Conservation (phyloP, 92 coral and sea anemone genomes). For the Bergia sp. region DNA sequence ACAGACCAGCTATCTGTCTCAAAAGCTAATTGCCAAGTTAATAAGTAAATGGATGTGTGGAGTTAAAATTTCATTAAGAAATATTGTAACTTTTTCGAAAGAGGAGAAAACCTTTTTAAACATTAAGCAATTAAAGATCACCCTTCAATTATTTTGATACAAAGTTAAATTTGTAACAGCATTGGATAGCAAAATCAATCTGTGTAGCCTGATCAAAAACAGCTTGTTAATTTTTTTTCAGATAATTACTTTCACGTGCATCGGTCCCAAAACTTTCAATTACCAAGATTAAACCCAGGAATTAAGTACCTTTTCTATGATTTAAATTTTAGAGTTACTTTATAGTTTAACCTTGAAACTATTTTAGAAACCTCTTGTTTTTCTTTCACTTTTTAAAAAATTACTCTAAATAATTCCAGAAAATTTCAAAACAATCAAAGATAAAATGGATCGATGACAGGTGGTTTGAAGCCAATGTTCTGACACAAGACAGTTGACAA, state of each 20-base stretch:
- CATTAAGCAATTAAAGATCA: not conserved
- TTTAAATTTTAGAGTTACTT: too few species aligned
- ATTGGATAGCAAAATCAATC: not conserved
- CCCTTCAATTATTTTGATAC: too few species aligned
- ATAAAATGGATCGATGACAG: constrained; percentile 30
- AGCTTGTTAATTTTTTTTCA: not conserved
- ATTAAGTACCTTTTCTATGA: too few species aligned
- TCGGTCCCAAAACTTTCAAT: not conserved
- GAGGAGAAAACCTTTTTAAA: not conserved
- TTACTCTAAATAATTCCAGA: not conserved
- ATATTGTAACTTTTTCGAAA: not conserved
- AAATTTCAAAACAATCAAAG: not conserved
- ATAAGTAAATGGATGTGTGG: not conserved
- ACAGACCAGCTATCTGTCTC: not conserved
- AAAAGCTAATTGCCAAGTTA: not conserved
- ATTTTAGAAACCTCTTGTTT: not conserved
- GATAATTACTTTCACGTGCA: not conserved
- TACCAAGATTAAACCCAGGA: not conserved
- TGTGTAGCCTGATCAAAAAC: not conserved
- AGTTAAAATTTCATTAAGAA: not conserved
- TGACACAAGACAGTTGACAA: not conserved
- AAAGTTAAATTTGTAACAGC: not conserved
- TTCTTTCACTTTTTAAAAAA: not conserved
- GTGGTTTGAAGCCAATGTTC: constrained; percentile 5
- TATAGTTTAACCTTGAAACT: not conserved